Percentiles rank a stretch among this genome's conserved stretches.
Evolutionary conservation across 2,113 vertebrate species (phyloP).

Genomic region (Platichthys flesus): DNA sequence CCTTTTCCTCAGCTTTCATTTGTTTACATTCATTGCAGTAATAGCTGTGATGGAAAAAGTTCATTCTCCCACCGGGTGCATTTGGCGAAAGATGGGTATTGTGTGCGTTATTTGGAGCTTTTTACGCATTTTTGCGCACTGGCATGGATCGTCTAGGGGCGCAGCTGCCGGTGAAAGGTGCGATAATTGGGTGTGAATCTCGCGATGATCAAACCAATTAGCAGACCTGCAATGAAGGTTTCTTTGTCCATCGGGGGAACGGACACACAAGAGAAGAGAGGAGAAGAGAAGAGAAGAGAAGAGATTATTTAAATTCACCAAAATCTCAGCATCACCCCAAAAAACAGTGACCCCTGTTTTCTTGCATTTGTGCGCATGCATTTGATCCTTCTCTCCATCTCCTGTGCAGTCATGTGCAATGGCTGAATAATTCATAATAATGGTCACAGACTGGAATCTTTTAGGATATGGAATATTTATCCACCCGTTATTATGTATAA

Average conservation of each 20-base stretch:
- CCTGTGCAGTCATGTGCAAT: constrained; percentile 44
- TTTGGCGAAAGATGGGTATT: neutral
- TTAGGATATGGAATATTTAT: constrained; percentile 70
- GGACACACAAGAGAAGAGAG: neutral
- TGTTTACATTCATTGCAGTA: neutral
- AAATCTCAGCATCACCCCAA: constrained; percentile 9
- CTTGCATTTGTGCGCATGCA: constrained; percentile 3
- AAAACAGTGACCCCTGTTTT: constrained; percentile 12
- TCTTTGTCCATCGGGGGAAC: constrained; percentile 67
- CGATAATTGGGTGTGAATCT: constrained; percentile 66
- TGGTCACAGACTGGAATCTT: constrained; percentile 60
- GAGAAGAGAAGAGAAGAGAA: constrained; percentile 10
- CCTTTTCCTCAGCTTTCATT: neutral
- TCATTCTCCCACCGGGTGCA: too few relatives aligned
- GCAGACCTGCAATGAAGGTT: constrained; percentile 31
- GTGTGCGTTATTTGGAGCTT: constrained; percentile 13
- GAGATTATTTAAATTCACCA: constrained; percentile 25
- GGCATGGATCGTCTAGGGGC: constrained; percentile 12
- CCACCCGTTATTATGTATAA: constrained; percentile 50
- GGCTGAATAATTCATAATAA: constrained; percentile 72
- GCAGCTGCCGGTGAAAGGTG: constrained; percentile 50
- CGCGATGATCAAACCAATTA: constrained; percentile 69
- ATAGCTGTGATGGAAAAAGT: neutral
- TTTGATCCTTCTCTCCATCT: constrained; percentile 12
- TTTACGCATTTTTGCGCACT: constrained; percentile 26